phyloP scores from a whole-genome alignment of 1,140 invertebrate species.

The Panagrolaimus sp. region DNA sequence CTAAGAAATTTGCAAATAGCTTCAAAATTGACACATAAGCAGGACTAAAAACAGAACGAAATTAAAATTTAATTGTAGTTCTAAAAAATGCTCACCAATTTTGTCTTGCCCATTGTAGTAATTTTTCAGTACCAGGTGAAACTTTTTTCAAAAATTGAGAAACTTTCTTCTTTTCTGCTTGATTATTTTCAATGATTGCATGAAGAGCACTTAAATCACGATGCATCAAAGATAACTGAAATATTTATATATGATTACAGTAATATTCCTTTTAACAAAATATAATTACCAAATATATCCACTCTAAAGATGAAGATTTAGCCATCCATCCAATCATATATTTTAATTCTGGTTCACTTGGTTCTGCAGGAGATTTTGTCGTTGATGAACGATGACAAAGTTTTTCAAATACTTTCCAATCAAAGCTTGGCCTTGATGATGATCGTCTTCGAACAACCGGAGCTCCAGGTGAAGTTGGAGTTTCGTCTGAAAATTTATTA shows the following conservation, averaged over 20 bases:
- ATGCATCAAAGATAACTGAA: slow-evolving; percentile 32
- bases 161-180: slow-evolving; percentile 24
- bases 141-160: slow-evolving; percentile 22
- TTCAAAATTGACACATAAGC: slow-evolving; percentile 19
- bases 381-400: slow-evolving; percentile 29
- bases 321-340: slow-evolving; percentile 28
- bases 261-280: not conserved
- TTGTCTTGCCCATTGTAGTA: slow-evolving; percentile 26
- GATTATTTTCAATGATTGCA: slow-evolving; percentile 21
- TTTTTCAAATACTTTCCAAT: slow-evolving; percentile 42
- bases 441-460: not conserved
- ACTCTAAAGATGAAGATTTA: slow-evolving; percentile 34
- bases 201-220: slow-evolving; percentile 26
- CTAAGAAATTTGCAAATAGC: slow-evolving; percentile 16
- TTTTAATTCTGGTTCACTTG: slow-evolving; percentile 32
- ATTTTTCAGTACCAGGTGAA: slow-evolving; percentile 16
- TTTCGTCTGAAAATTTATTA: slow-evolving; percentile 1
- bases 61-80: not conserved
- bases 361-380: slow-evolving; percentile 34
- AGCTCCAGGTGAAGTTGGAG: not conserved
- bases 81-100: slow-evolving; percentile 28
- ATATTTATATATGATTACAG: slow-evolving; percentile 5
- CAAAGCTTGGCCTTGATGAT: slow-evolving; percentile 18
- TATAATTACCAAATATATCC: slow-evolving; percentile 23
- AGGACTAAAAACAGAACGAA: slow-evolving; percentile 17